Evolutionary conservation across 2,888 invertebrate genomes (phyloP).

Genomic region (Hyposoter dolosus): DNA sequence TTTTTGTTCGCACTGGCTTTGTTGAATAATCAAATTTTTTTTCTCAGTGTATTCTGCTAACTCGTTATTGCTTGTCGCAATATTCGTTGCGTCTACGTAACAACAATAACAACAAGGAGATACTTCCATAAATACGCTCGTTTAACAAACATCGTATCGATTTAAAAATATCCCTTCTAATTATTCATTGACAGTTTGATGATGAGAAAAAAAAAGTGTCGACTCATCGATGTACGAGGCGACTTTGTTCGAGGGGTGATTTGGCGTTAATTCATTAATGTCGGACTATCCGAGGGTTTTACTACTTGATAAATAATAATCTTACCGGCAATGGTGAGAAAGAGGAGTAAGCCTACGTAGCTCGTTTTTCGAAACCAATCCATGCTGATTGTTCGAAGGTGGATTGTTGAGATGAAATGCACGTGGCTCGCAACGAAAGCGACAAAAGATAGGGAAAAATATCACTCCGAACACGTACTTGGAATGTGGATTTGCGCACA

Average conservation of each 20-base stretch:
- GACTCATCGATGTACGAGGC: not conserved
- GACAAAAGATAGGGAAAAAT: slow-evolving; percentile 5
- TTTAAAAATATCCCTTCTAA: not conserved
- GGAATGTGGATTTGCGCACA: not conserved
- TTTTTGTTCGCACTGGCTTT: too few species aligned
- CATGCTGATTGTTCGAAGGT: slow-evolving; percentile 50
- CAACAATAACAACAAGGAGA: too few species aligned
- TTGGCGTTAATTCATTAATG: not conserved
- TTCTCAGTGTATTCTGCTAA: too few species aligned
- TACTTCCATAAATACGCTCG: too few species aligned
- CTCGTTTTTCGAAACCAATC: slow-evolving; percentile 57
- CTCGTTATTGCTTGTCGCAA: too few species aligned
- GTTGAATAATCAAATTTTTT: too few species aligned
- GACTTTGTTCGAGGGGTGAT: not conserved
- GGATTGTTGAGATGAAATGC: slow-evolving; percentile 31
- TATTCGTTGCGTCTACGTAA: too few species aligned
- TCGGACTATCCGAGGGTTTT: slow-evolving; percentile 23
- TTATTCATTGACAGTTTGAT: not conserved
- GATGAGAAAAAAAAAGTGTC: not conserved
- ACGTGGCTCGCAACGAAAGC: slow-evolving; percentile 49
- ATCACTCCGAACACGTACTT: slow-evolving; percentile 9
- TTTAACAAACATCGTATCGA: not conserved
- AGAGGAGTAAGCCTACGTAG: slow-evolving; percentile 57
- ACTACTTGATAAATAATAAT: slow-evolving; percentile 43
- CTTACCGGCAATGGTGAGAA: slow-evolving; percentile 61